Evolutionary conservation across 2,113 vertebrate genomes (phyloP), one percentile per base, ranked within the genome.

Genomic region (Ptyas mucosa): DNA sequence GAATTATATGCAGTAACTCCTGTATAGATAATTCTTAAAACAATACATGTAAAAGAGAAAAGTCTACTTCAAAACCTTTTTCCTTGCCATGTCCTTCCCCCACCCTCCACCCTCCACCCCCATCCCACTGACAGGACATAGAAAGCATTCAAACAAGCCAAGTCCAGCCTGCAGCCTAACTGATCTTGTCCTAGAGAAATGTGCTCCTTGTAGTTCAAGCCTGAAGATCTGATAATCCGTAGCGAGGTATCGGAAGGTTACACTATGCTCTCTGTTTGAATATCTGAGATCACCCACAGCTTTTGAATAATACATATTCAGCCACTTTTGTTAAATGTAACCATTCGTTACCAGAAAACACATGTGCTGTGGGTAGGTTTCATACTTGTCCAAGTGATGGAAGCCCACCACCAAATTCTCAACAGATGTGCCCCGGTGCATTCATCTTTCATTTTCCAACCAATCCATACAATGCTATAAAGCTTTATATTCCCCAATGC

Each of bases 51-150:
- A 81, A 43, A 81, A 81, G 75, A 81, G 34, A 43, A 81, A 43
- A 81, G 8, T 43, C 18, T 43, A 21, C 18, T 2, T 43, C 34
- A 81, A 18, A 81, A 81, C 14, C 18, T 4, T 81, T 43, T 81
- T 43, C 7, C 34, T 81, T 81, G 75, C 34, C 18, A 39, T 39
- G 34, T 34, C 6, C 0, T 34, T 5, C 5, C 0, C 14, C n/a
- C 15, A 5, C 0, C 34, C 18, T 2, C 1, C 8, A 1, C 7
- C 7, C 7, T n/a, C 3, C 7, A 43, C 3, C 43, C 43, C 43
- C 43, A 43, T 43, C 5, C 4, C 43, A 46, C 18, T 1, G 20
- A 43, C 8, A 43, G 75, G 34, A 21, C 75, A 81, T 9, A 81
- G 34, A 8, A 39, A 43, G 75, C 18, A 43, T 81, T 0, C 34